Conservation (phyloP, 2,113 vertebrate genomes). For the Garra rufa region DNA sequence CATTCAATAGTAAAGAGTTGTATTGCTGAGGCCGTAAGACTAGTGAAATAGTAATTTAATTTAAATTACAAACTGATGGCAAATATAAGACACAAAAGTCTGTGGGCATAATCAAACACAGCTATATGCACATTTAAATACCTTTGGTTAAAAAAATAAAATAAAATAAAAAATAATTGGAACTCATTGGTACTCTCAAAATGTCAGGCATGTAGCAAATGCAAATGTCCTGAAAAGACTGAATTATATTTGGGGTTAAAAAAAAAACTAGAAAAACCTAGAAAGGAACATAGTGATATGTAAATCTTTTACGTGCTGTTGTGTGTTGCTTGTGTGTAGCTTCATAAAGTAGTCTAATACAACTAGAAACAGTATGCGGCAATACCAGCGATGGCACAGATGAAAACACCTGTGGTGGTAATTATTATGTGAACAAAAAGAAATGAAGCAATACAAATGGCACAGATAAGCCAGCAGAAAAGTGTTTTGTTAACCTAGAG, state of each 20-base stretch:
- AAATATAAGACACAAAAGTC: not conserved
- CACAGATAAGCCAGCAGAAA: not conserved
- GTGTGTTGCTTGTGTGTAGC: not conserved
- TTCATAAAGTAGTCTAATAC: not conserved
- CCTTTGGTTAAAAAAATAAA: not conserved
- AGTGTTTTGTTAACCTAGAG: not conserved
- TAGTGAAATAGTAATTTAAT: not conserved
- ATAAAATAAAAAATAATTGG: not conserved
- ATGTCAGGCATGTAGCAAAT: not conserved
- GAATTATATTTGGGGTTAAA: not conserved
- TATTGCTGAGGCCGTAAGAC: not conserved
- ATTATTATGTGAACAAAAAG: conserved; percentile 9
- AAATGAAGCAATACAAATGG: conserved; percentile 27
- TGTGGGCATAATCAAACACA: not conserved
- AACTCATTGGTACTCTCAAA: not conserved
- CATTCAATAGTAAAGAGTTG: not conserved
- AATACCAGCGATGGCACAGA: conserved; percentile 15
- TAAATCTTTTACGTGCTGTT: not conserved
- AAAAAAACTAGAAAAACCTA: no score
- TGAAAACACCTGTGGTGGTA: not conserved
- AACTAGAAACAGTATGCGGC: conserved; percentile 20
- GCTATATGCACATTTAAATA: conserved; percentile 19
- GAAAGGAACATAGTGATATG: not conserved
- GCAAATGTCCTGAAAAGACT: not conserved
- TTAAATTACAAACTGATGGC: not conserved